phyloP scores from a whole-genome alignment of 1,140 invertebrate genomes.

The Heliconius himera region DNA sequence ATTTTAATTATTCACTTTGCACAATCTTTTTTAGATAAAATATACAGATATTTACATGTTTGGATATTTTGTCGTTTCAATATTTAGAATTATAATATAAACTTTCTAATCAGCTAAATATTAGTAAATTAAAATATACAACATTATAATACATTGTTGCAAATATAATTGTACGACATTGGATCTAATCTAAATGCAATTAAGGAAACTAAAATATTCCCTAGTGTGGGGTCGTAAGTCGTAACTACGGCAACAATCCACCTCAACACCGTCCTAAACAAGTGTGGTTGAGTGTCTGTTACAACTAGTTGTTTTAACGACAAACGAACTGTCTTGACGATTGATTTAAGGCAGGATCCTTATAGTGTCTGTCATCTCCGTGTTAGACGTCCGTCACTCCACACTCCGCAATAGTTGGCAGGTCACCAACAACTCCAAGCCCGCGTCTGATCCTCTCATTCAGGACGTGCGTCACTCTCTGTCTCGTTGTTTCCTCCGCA shows the following conservation, averaged over 20 bases:
- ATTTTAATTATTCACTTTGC: background rate
- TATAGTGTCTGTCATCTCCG: background rate
- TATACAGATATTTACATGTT: too few species aligned
- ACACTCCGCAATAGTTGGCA: conserved; percentile 3
- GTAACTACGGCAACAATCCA: background rate
- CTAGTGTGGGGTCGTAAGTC: too few species aligned
- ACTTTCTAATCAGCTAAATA: too few species aligned
- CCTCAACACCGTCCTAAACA: background rate
- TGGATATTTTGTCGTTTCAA: too few species aligned
- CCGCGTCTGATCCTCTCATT: conserved; percentile 15
- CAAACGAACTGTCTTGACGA: conserved; percentile 6
- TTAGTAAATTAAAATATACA: too few species aligned
- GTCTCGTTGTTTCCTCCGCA: conserved; percentile 5
- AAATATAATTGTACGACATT: too few species aligned
- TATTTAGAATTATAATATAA: too few species aligned
- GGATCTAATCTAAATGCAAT: too few species aligned
- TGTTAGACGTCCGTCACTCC: background rate
- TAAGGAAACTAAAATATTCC: too few species aligned
- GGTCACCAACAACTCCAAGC: conserved; percentile 3
- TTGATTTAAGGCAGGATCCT: conserved; percentile 25
- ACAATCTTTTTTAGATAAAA: too few species aligned
- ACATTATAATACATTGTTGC: too few species aligned
- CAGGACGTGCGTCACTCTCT: conserved; percentile 14
- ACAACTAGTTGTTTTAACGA: background rate
- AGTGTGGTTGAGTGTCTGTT: background rate